Percentiles rank a stretch among this genome's conserved stretches.
Evolutionary conservation across 2,888 invertebrate species (phyloP).

Genomic region (Mesorhabditis sp.): DNA sequence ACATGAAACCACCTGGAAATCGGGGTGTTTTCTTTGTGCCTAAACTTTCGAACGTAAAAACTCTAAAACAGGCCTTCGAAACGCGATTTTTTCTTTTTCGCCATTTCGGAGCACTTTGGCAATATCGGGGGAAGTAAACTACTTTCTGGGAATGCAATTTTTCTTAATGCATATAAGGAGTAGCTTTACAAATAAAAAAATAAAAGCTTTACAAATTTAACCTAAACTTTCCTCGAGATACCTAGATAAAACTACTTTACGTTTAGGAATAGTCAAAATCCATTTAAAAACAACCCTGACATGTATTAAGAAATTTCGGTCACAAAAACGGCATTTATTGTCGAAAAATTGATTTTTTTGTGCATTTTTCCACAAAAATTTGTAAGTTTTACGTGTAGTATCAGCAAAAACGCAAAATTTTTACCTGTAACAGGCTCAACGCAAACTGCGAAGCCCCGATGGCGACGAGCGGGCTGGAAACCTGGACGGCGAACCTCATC

Average conservation of each 20-base stretch:
- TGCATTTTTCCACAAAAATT: too few relatives aligned
- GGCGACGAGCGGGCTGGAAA: constrained; percentile 19
- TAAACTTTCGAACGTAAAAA: not conserved
- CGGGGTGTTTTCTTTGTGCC: too few relatives aligned
- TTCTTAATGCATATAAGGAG: too few relatives aligned
- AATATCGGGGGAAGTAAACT: too few relatives aligned
- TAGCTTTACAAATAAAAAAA: not conserved
- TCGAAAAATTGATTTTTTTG: too few relatives aligned
- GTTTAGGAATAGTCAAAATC: too few relatives aligned
- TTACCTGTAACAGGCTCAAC: constrained; percentile 34
- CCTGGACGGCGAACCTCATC: not conserved
- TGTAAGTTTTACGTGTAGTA: constrained; percentile 1
- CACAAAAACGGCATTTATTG: too few relatives aligned
- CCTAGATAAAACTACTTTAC: too few relatives aligned
- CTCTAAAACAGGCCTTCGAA: not conserved
- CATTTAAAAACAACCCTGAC: too few relatives aligned
- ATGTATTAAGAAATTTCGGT: too few relatives aligned
- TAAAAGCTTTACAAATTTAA: not conserved
- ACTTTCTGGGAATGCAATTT: too few relatives aligned
- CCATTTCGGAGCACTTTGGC: not conserved
- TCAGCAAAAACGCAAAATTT: too few relatives aligned
- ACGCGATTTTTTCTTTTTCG: not conserved
- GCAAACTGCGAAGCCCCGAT: constrained; percentile 34
- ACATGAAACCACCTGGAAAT: constrained; percentile 58
- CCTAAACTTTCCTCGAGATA: not conserved